Evolutionary conservation across 2,888 invertebrate genomes (phyloP).

Genomic region (Agriopis marginaria): DNA sequence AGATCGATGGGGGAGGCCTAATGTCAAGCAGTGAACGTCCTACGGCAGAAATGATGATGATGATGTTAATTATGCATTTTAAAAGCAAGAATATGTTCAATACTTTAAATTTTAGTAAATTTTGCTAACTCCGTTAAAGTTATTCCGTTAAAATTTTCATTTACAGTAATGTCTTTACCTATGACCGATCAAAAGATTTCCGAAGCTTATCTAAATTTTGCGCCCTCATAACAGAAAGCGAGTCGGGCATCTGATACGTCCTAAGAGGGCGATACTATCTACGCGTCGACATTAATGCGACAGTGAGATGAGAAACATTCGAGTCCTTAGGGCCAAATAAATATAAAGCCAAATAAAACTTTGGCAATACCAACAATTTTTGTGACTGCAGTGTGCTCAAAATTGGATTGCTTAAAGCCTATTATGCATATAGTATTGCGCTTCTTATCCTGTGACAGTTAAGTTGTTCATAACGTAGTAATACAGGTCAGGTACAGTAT

Average conservation of each 20-base stretch:
- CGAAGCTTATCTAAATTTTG: constrained; percentile 74
- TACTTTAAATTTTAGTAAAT: no score
- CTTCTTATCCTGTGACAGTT: neutral
- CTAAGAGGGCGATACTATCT: constrained; percentile 72
- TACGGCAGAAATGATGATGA: no score
- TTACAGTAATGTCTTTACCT: neutral
- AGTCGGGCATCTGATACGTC: constrained; percentile 74
- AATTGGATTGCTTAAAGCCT: neutral
- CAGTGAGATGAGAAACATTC: constrained; percentile 55
- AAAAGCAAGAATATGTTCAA: no score
- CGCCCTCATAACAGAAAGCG: constrained; percentile 71
- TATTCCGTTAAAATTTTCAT: no score
- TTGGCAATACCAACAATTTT: neutral
- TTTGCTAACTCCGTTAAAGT: no score
- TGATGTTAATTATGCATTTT: no score
- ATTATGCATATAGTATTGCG: neutral
- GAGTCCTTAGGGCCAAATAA: constrained; percentile 38
- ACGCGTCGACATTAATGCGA: constrained; percentile 74
- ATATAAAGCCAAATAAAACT: neutral
- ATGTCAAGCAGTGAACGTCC: no score
- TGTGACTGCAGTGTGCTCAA: no score
- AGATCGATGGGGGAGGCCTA: no score
- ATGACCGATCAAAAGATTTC: constrained; percentile 44
- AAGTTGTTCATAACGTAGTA: neutral
- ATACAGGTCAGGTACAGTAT: no score